Base-by-base conservation (phyloP, 2,888 invertebrate genomes). In the Leucania comma region DNA sequence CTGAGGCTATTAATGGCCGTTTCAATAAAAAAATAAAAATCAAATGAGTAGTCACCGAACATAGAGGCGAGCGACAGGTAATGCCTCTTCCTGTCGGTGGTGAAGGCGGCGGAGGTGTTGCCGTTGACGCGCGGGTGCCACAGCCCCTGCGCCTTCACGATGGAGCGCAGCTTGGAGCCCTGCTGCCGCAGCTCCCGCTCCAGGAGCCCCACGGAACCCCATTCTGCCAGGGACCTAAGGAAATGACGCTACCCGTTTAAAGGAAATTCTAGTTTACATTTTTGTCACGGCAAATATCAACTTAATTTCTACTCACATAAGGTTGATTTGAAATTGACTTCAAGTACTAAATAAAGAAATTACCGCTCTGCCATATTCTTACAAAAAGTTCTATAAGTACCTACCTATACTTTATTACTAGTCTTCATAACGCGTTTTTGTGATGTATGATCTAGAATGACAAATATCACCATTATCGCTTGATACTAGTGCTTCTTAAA, bases 51-150 rank as follows among this genome's bases (percentile, higher is more conserved):
- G 38, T 58, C 22, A 59, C 98, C 98, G 87, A 98, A 97, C 98
- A 98, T 98, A 0, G 98, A 98, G 0, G 97, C 98, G 4, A 99
- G 91, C 0, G 99, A 99, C 66, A 99, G 96, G 54, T 98, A 96
- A 88, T 98, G 98, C 87, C 99, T 97, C 86, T 97, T 97, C 68
- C 97, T 96, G 92, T 99, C 99, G 0, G 98, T 98, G 56, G 97
- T 97, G 93, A 99, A 99, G 51, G 96, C 97, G 0, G 98, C 97
- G 20, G 97, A 97, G 0, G 99, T 98, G 90, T 98, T 98, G 56
- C 97, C 96, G 89, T 98, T 98, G 35, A 99, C 98, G 86, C 97
- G 97, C 0, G 99, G 99, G 93, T 98, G 98, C 98, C 98, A 99
- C 67, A 99, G 96, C 0, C 99, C 99, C 79, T 97, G 97, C 4